phyloP scores from a whole-genome alignment of 2,888 invertebrate genomes.

The Lasioglossum morio region DNA sequence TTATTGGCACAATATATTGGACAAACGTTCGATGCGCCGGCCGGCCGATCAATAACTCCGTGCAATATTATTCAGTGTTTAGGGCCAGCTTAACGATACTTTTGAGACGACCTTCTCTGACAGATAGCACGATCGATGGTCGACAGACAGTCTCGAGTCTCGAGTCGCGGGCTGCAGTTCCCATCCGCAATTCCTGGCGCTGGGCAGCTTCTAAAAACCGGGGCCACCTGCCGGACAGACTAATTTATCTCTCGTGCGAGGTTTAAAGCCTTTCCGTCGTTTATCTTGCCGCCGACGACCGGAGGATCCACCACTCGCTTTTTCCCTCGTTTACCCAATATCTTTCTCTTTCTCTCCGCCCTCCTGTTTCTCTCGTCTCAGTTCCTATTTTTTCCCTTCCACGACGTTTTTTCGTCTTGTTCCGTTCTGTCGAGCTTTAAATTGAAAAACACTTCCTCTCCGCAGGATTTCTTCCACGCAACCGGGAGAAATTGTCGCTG shows the following conservation, averaged over 20 bases:
- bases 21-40: constrained; percentile 13
- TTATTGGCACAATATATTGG: constrained; percentile 6
- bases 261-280: constrained; percentile 74
- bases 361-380: constrained; percentile 1
- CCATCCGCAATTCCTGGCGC: constrained; percentile 67
- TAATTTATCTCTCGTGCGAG: constrained; percentile 76
- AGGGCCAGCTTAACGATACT: not conserved
- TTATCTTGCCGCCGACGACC: constrained; percentile 74
- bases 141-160: constrained; percentile 55
- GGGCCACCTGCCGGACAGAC: constrained; percentile 72
- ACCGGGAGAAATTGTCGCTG: constrained; percentile 49
- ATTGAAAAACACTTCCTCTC: constrained; percentile 71
- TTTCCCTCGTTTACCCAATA: constrained; percentile 55
- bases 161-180: constrained; percentile 60
- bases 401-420: constrained; percentile 14
- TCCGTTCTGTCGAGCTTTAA: constrained; percentile 59
- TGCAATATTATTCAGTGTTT: constrained; percentile 5
- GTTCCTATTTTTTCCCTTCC: constrained; percentile 10
- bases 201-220: constrained; percentile 66
- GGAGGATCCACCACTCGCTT: constrained; percentile 62
- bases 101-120: not conserved
- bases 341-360: constrained; percentile 25
- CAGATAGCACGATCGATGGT: constrained; percentile 44
- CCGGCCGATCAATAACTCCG: constrained; percentile 9
- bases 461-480: constrained; percentile 29